Conservation (phyloP, 2,797 vertebrate species). For the Urophycis tenuis region DNA sequence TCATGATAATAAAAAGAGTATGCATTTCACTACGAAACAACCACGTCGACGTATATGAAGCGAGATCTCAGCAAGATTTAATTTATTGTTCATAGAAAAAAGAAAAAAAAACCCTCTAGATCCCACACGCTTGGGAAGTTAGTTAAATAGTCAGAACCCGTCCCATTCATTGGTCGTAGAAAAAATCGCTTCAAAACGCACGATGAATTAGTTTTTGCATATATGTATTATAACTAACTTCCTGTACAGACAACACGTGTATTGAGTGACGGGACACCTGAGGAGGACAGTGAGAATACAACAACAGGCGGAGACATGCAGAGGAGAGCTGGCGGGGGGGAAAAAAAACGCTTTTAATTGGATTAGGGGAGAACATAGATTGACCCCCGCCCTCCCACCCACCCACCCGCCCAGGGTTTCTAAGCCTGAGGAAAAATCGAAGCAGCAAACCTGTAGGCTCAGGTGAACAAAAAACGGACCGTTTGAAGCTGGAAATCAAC, state of each 20-base stretch:
- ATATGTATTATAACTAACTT: neutral
- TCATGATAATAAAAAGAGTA: neutral
- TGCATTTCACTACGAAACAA: no score
- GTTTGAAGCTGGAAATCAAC: neutral
- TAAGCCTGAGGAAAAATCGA: conserved; percentile 13
- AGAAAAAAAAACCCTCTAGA: neutral
- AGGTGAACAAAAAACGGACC: neutral
- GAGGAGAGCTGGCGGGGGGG: conserved; percentile 10
- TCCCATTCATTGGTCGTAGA: neutral
- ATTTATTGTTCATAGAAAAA: conserved; percentile 2
- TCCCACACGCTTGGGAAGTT: neutral
- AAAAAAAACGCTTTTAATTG: neutral
- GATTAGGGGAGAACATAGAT: neutral
- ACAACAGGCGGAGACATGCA: conserved; percentile 16
- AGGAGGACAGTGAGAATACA: conserved; percentile 1
- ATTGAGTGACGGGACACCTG: neutral
- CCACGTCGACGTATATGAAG: no score
- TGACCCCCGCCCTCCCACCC: neutral
- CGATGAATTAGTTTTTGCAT: neutral
- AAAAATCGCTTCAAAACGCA: neutral
- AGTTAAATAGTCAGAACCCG: neutral
- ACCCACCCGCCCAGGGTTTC: neutral
- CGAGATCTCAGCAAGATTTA: neutral
- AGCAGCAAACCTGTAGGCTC: conserved; percentile 21
- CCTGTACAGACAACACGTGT: neutral